These are phyloP conservation scores for Esox lucius DNA, from an alignment of 2,797 vertebrate species.

Conservation along the genomic window DNA sequence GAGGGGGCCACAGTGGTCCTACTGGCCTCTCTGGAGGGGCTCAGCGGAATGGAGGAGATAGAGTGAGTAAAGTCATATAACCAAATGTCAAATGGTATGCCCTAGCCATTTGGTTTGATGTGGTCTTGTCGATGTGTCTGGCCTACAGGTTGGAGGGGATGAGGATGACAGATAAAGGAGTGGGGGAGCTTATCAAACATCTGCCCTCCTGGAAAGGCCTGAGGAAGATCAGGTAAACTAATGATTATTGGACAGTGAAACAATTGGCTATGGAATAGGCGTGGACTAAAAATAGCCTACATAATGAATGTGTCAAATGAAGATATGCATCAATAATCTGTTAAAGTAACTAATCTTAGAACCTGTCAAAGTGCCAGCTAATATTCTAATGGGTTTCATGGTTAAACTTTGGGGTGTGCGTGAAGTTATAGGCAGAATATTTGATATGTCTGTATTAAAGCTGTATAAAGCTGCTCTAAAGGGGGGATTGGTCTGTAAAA, in stretches of 20 bases:
- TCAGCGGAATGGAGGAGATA: constrained; percentile 71
- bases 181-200: constrained; percentile 66
- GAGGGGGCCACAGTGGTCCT: constrained; percentile 52
- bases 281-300: neutral
- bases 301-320: neutral
- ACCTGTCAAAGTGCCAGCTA: neutral
- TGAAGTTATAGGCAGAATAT: neutral
- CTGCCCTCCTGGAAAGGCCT: constrained; percentile 74
- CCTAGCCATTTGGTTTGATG: neutral
- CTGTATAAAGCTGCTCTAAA: neutral
- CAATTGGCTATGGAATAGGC: neutral
- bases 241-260: neutral
- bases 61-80: constrained; percentile 65
- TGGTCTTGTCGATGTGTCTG: constrained; percentile 4
- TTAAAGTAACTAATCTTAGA: neutral
- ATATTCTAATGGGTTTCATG: neutral
- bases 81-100: neutral
- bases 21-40: constrained; percentile 60
- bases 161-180: constrained; percentile 71
- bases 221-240: constrained; percentile 76
- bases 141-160: constrained; percentile 79
- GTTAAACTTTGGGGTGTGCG: neutral
- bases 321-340: neutral
- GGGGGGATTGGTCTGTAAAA: neutral
- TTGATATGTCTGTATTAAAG: neutral